Conservation (phyloP, 2,113 vertebrate species). For the Todiramphus saurophagus region DNA sequence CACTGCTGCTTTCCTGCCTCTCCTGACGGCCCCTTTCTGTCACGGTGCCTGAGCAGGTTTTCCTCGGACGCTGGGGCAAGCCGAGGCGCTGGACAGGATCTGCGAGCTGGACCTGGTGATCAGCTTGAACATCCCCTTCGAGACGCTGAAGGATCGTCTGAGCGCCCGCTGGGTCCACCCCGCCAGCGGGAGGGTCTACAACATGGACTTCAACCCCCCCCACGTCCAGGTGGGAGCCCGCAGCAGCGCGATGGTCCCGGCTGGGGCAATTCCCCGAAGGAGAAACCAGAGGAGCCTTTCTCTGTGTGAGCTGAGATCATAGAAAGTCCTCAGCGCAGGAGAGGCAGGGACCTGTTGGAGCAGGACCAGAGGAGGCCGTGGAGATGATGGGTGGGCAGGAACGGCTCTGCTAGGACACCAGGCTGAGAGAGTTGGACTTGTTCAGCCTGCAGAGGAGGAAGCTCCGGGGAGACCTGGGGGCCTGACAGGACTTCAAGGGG, state of each 20-base stretch:
- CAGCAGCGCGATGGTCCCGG: fast-evolving
- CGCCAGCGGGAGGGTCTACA: constrained; percentile 90
- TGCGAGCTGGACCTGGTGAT: constrained; percentile 90
- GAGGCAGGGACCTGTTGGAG: background rate
- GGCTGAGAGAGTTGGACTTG: background rate
- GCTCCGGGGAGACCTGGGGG: background rate
- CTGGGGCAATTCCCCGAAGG: fast-evolving
- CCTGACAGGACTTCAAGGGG: background rate
- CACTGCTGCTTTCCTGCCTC: background rate
- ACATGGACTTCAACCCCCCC: constrained; percentile 94
- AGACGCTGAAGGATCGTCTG: constrained; percentile 90
- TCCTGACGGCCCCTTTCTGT: fast-evolving
- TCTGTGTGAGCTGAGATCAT: fast-evolving
- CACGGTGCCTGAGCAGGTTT: constrained; percentile 78
- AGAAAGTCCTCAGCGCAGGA: background rate
- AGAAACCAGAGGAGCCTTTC: fast-evolving
- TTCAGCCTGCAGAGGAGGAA: background rate
- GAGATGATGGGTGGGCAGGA: background rate
- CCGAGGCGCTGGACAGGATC: constrained; percentile 82
- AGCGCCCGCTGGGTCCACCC: constrained; percentile 91
- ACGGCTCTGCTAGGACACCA: background rate
- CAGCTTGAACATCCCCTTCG: constrained; percentile 91
- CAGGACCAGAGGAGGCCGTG: background rate
- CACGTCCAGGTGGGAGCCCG: constrained; percentile 73
- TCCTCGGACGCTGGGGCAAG: constrained; percentile 88